Evolutionary conservation across 2,797 vertebrate genomes (phyloP).

Genomic region (Alectoris magna): DNA sequence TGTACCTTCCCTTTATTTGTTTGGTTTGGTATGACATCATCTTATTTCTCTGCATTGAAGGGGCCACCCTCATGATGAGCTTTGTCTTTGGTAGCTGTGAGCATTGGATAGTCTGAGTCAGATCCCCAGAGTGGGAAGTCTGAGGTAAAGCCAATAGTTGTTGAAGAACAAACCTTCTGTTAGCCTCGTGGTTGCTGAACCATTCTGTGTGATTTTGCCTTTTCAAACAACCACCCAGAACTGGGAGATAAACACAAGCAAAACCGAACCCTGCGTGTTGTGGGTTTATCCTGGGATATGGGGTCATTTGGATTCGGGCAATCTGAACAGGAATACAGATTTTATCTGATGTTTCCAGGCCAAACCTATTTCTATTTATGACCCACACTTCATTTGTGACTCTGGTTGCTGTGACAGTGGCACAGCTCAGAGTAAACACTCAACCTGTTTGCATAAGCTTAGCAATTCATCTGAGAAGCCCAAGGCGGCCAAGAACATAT

Average conservation of each 20-base stretch:
- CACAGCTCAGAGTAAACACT: slow-evolving; percentile 51
- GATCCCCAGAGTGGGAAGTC: not conserved
- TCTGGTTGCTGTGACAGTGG: slow-evolving; percentile 50
- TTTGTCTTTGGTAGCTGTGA: not conserved
- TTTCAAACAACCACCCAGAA: not conserved
- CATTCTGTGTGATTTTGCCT: not conserved
- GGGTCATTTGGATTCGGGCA: slow-evolving; percentile 12
- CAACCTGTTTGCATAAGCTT: slow-evolving; percentile 64
- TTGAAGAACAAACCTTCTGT: not conserved
- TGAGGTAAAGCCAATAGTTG: not conserved
- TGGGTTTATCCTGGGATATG: not conserved
- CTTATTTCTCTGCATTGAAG: not conserved
- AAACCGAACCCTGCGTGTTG: not conserved
- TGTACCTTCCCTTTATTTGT: not conserved
- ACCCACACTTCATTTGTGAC: slow-evolving; percentile 34
- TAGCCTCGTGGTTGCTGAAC: not conserved
- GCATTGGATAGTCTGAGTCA: not conserved
- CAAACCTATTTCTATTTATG: slow-evolving; percentile 65
- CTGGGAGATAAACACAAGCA: not conserved
- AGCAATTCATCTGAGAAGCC: slow-evolving; percentile 54
- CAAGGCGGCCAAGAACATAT: slow-evolving; percentile 11
- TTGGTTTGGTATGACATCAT: not conserved
- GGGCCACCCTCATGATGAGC: not conserved
- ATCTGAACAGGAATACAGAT: not conserved
- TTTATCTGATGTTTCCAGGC: slow-evolving; percentile 25